Evolutionary conservation across 1,140 invertebrate species (phyloP).

Genomic region (Limonius californicus): DNA sequence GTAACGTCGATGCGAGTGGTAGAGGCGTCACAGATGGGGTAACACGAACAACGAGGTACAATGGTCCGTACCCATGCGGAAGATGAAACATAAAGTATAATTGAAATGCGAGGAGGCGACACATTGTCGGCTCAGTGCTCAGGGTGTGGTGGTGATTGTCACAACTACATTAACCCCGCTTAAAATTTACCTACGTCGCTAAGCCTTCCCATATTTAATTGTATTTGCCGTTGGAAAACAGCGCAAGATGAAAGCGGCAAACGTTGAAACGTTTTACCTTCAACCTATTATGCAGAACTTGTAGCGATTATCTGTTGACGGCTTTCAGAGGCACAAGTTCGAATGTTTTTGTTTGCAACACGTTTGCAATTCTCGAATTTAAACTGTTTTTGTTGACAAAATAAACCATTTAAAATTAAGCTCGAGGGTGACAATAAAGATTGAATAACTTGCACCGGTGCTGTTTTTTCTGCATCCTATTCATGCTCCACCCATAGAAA

Average conservation of each 20-base stretch:
- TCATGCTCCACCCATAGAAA: no score
- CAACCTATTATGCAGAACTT: no score
- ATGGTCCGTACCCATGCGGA: slow-evolving; percentile 31
- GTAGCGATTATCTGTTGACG: not conserved
- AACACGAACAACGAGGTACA: slow-evolving; percentile 27
- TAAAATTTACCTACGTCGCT: slow-evolving; percentile 3
- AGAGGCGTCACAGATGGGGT: slow-evolving; percentile 33
- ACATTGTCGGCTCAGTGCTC: slow-evolving; percentile 22
- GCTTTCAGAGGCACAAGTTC: not conserved
- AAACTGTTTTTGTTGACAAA: not conserved
- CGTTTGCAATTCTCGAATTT: not conserved
- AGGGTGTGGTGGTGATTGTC: slow-evolving; percentile 24
- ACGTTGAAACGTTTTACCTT: not conserved
- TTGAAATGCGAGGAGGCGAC: slow-evolving; percentile 33
- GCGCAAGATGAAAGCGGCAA: not conserved
- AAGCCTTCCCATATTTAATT: slow-evolving; percentile 19
- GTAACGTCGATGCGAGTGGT: slow-evolving; percentile 24
- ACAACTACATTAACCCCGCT: slow-evolving; percentile 16
- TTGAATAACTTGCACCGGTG: no score
- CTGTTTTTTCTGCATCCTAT: no score
- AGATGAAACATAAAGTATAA: slow-evolving; percentile 36
- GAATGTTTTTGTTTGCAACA: not conserved
- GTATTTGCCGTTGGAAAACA: slow-evolving; percentile 2
- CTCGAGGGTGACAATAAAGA: no score
- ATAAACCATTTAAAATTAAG: not conserved